phyloP scores from a whole-genome alignment of 2,113 vertebrate genomes.

The Psittacara wagleri region DNA sequence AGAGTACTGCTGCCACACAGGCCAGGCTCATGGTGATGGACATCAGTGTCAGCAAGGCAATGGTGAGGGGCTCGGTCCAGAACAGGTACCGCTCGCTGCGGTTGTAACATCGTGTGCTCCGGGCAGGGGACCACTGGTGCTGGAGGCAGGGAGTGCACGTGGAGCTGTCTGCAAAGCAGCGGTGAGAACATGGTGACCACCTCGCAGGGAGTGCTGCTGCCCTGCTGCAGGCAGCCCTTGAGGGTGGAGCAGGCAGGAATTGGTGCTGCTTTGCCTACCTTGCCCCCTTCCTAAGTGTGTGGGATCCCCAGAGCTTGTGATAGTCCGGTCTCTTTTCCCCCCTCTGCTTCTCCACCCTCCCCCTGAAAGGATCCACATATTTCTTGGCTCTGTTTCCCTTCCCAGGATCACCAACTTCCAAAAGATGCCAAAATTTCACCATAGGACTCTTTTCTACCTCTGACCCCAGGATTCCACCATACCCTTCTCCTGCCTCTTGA shows the following conservation, averaged over 20 bases:
- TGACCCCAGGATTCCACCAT: not conserved
- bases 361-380: fast-evolving
- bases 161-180: conserved; percentile 71
- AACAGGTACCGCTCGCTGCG: conserved; percentile 72
- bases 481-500: not conserved
- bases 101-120: conserved; percentile 70
- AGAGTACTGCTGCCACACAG: conserved; percentile 52
- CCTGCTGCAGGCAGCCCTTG: not conserved
- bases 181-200: not conserved
- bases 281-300: too few species aligned
- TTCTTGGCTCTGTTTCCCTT: not conserved
- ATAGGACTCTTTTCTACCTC: not conserved
- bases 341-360: not conserved
- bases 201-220: not conserved
- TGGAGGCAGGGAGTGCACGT: conserved; percentile 71
- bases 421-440: not conserved
- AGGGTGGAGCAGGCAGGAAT: not conserved
- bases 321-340: not conserved
- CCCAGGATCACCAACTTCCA: not conserved
- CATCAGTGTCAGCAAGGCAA: conserved; percentile 51
- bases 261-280: not conserved
- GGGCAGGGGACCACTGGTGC: conserved; percentile 76
- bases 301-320: not conserved
- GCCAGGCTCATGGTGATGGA: conserved; percentile 43
- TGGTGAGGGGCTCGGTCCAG: conserved; percentile 66